Base-by-base conservation (phyloP, 2,888 invertebrate genomes). In the Diabrotica balteata region DNA sequence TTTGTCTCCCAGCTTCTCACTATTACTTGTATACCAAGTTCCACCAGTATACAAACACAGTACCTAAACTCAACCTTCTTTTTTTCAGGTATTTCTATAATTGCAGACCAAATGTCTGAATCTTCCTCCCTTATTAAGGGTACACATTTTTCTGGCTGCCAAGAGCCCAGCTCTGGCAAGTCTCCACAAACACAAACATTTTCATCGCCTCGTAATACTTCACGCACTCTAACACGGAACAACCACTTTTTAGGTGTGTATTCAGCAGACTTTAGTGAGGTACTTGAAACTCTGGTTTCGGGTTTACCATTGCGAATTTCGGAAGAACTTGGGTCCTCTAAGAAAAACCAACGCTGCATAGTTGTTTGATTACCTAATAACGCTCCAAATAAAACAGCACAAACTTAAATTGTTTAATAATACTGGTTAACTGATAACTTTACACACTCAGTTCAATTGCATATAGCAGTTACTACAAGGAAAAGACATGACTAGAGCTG, bases 1-100 rank as follows among this genome's bases (percentile, higher is more conserved):
- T 91, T 89, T 0, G 94, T 92, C 84, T 96, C 96, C 95, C 95
- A 96, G 69, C 87, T 87, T 8, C 91, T 87, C 10, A 95, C 89
- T 68, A 92, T 86, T 8, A 90, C 83, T 68, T 87, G 85, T 64
- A 86, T 82, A 58, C 86, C 86, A 47, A 86, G 85, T 69, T 91
- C 90, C 79, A 91, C 87, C 11, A 90, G 79, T 55, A 90, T 86
- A 80, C 93, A 92, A n/a, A 94, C 87, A 74, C 91, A 90, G 83
- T 93, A 96, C 47, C 96, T 89, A 82, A 91, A 95, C 53, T 88
- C 86, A 8, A 94, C 86, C 72, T 89, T 88, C 75, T 87, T 85
- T 70, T 90, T 88, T 66, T 88, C 87, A 2, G 93, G 93, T 77
- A 95, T 87, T 70, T 85, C 85, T 49, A 93, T 82, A 60, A 86